Conservation (phyloP, 2,113 vertebrate species). For the Anoplopoma fimbria region DNA sequence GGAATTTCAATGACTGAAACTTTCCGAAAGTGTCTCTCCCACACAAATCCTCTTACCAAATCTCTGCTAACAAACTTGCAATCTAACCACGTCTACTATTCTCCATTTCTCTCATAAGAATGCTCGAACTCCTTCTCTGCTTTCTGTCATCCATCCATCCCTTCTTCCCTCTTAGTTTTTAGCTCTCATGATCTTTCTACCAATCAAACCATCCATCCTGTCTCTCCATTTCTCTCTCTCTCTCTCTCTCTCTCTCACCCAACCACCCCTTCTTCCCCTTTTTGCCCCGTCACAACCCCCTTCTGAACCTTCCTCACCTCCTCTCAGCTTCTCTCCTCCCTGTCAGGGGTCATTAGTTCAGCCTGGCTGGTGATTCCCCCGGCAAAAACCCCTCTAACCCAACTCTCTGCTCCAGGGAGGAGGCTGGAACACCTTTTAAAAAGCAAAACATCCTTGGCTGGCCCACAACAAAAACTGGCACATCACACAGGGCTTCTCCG, state of each 20-base stretch:
- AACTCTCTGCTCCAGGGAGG: constrained; percentile 31
- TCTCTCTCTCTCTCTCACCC: neutral
- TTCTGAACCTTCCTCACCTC: constrained; percentile 36
- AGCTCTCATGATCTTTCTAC: constrained; percentile 3
- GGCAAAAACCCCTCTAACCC: constrained; percentile 57
- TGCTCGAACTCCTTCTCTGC: neutral
- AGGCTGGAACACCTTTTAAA: constrained; percentile 66
- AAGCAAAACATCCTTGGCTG: constrained; percentile 60
- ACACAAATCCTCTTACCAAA: constrained; percentile 40
- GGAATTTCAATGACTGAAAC: constrained; percentile 61
- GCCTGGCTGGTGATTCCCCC: constrained; percentile 61
- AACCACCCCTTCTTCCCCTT: neutral
- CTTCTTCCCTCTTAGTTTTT: neutral
- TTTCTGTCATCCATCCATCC: neutral
- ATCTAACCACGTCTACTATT: constrained; percentile 3
- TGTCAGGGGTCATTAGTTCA: constrained; percentile 77
- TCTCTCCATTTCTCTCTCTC: neutral
- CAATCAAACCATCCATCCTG: neutral
- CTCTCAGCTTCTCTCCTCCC: constrained; percentile 65
- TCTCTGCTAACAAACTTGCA: constrained; percentile 36
- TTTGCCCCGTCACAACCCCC: constrained; percentile 14
- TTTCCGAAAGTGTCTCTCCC: constrained; percentile 34
- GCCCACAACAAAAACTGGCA: constrained; percentile 33
- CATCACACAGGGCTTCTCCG: constrained; percentile 20
- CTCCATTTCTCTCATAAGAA: neutral